Conservation (phyloP, 2,797 vertebrate genomes). For the Chelon labrosus region DNA sequence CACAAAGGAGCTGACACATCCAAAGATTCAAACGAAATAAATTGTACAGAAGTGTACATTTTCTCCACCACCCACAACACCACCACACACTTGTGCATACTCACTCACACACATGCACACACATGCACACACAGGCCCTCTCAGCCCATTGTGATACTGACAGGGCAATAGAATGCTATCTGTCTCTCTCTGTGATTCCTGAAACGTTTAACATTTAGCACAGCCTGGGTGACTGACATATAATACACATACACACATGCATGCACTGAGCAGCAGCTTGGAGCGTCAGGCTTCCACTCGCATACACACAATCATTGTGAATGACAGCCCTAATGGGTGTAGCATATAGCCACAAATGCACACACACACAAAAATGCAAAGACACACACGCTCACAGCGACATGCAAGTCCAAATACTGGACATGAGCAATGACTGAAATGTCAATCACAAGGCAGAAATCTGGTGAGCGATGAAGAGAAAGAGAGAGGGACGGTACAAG, state of each 20-base stretch:
- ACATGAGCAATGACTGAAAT: slow-evolving; percentile 32
- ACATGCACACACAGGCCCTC: slow-evolving; percentile 29
- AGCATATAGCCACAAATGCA: slow-evolving; percentile 33
- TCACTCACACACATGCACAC: slow-evolving; percentile 17
- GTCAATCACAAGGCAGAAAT: slow-evolving; percentile 40
- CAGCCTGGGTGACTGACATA: slow-evolving; percentile 64
- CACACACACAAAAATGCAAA: slow-evolving; percentile 11
- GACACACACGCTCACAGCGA: slow-evolving; percentile 28
- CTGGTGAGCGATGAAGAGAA: slow-evolving; percentile 6
- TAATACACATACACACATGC: slow-evolving; percentile 34
- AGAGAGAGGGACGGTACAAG: neutral
- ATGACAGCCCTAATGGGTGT: slow-evolving; percentile 36
- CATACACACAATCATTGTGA: slow-evolving; percentile 27
- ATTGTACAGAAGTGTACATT: slow-evolving; percentile 55
- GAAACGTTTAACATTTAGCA: slow-evolving; percentile 79
- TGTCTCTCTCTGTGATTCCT: slow-evolving; percentile 63
- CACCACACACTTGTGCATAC: slow-evolving; percentile 17
- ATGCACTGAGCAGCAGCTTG: slow-evolving; percentile 35
- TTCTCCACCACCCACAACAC: slow-evolving; percentile 44
- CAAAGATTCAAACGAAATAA: slow-evolving; percentile 35
- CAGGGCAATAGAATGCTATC: slow-evolving; percentile 69
- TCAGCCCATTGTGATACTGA: slow-evolving; percentile 71
- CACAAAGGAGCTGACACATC: slow-evolving; percentile 48
- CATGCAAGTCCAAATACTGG: slow-evolving; percentile 22
- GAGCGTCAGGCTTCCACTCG: slow-evolving; percentile 27